A percentile compares a stretch with the other conserved stretches of the same genome.
These are phyloP conservation scores for Macrostomum cliftonense DNA, from an alignment of 2,888 invertebrate genomes.

Conservation along the genomic window DNA sequence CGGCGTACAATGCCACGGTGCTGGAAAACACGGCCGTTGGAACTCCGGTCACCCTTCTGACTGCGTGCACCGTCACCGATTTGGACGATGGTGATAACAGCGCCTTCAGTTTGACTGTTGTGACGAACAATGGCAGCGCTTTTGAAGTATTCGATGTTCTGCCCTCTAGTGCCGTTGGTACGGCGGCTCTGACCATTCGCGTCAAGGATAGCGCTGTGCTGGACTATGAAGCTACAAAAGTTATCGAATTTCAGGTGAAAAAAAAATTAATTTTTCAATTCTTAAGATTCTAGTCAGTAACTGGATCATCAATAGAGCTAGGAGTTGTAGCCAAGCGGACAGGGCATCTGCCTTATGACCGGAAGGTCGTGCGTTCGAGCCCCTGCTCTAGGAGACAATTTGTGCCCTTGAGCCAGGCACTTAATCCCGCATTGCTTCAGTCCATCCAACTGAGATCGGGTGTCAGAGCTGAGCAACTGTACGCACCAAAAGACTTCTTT, in stretches of 20 bases:
- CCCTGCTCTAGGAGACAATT: no score
- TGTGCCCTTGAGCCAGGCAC: no score
- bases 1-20: conserved; percentile 21
- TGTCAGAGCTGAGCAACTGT: no score
- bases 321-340: no score
- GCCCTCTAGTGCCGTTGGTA: conserved; percentile 17
- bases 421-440: no score
- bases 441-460: no score
- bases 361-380: no score
- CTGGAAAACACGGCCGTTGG: conserved; percentile 18
- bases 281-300: no score
- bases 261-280: no score
- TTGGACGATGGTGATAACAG: conserved; percentile 12
- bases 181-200: conserved; percentile 19
- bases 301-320: no score
- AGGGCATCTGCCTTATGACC: no score
- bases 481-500: no score
- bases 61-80: conserved; percentile 11
- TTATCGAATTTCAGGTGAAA: conserved; percentile 48
- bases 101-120: background rate
- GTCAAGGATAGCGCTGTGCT: conserved; percentile 49
- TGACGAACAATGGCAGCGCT: background rate
- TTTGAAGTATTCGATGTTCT: conserved; percentile 15
- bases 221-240: conserved; percentile 74
- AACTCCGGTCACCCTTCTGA: conserved; percentile 13